Base-by-base conservation (phyloP, 2,797 vertebrate genomes). In the Helicolenus hilgendorfi region DNA sequence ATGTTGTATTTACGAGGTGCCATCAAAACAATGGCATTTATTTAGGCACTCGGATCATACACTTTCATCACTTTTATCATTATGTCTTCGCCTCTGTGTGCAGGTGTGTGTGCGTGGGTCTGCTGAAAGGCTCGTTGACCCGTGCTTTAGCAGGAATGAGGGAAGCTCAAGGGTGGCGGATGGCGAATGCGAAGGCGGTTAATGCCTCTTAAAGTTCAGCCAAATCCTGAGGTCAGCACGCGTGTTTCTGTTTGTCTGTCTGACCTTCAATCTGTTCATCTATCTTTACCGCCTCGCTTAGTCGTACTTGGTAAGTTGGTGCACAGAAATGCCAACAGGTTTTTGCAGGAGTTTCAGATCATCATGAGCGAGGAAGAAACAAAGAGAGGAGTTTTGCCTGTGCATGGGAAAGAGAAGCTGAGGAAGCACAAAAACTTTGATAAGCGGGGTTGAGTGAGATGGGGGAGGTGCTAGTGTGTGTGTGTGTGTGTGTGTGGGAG, bases 21-120 rank as follows among this genome's bases (percentile, higher is more conserved):
- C 92, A 88, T 94, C 90, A 93, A 94, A 96, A 96, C 95, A 95
- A 91, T 88, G 72, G 89, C 94, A 88, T 95, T 89, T 83, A 88
- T 95, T 93, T 91, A 41, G 59, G 84, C 76, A 72, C 87, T 84
- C 3, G 59, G 84, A 88, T 92, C 92, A 88, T 73, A 88, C 78
- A 73, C 93, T 83, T 89, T 90, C 87, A 91, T 88, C 84, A 67
- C 81, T 87, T 94, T 93, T 85, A 94, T 86, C 91, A 85, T 89
- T 41, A 84, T 89, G 89, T 89, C 85, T 77, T 84, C 38, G 29
- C 60, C 72, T 70, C 18, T 60, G 69, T 69, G 72, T 79, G 65
- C 33, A 68, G 31, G 77, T 41, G 29, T 83, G 70, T 75, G 77
- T 84, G 72, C 81, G 72, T 20, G 81, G 26, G 63, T 71, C 11